These are phyloP conservation scores for Synodontis membranacea DNA, from an alignment of 2,113 vertebrate genomes.

Conservation along the genomic window DNA sequence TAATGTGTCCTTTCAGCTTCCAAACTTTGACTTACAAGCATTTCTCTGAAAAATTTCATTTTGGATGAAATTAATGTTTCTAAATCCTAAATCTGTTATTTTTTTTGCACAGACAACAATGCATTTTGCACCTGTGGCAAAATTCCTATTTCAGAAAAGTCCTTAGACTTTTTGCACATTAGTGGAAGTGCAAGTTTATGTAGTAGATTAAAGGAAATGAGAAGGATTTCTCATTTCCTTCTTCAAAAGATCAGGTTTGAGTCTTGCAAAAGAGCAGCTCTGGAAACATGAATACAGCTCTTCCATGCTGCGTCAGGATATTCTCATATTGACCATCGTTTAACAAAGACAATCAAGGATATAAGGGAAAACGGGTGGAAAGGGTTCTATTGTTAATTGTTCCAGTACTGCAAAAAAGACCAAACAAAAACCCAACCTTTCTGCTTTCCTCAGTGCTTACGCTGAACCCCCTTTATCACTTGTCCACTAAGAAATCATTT, in stretches of 20 bases:
- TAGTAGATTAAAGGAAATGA: background rate
- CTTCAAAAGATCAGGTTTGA: background rate
- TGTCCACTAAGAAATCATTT: background rate
- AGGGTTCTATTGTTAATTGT: conserved; percentile 22
- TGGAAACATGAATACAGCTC: background rate
- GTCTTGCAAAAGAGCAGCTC: background rate
- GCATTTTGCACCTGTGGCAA: background rate
- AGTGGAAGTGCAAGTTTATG: background rate
- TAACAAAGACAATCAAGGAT: background rate
- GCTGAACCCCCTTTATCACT: background rate
- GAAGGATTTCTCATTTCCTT: background rate
- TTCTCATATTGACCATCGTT: background rate
- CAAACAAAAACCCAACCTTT: no score
- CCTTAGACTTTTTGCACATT: background rate
- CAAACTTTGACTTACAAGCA: background rate
- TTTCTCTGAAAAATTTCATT: background rate
- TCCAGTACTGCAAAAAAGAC: background rate
- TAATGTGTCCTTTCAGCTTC: background rate
- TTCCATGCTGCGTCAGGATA: background rate
- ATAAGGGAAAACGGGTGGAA: conserved; percentile 38
- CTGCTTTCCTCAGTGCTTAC: background rate
- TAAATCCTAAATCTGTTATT: background rate
- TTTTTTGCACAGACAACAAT: background rate
- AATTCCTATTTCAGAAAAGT: background rate
- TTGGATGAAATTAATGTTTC: background rate